Evolutionary conservation across 2,113 vertebrate species (phyloP).

Genomic region (Gulo gulo): DNA sequence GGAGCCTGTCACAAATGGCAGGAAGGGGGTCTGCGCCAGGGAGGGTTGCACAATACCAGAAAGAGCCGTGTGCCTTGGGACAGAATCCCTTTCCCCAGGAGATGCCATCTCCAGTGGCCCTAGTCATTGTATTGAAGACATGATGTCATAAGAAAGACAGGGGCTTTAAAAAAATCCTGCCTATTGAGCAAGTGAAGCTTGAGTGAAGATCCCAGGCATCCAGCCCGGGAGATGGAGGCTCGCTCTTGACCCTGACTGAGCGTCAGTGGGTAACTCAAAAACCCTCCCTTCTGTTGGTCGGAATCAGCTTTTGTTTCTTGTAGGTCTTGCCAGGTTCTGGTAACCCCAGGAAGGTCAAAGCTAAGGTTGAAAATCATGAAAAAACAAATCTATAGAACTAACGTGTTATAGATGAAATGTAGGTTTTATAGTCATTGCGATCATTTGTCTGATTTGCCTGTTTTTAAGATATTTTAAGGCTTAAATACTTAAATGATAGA

Average conservation of each 20-base stretch:
- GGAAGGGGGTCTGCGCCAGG: not conserved
- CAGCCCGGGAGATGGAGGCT: not conserved
- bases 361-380: not conserved
- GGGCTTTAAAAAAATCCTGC: not conserved
- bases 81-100: not conserved
- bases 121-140: not conserved
- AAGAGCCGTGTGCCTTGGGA: fast-evolving
- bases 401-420: not conserved
- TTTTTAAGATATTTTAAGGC: not conserved
- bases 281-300: not conserved
- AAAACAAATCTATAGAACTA: not conserved
- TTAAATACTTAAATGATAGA: not conserved
- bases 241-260: too few relatives aligned
- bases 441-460: not conserved
- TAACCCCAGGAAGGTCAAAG: not conserved
- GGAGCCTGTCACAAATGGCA: not conserved
- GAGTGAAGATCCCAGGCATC: not conserved
- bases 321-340: not conserved
- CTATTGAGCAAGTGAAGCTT: not conserved
- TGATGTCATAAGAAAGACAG: not conserved
- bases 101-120: not conserved
- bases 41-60: not conserved
- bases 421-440: not conserved
- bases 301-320: not conserved
- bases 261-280: not conserved